Evolutionary conservation across 2,113 vertebrate genomes (phyloP).

Genomic region (Tragelaphus strepsiceros): DNA sequence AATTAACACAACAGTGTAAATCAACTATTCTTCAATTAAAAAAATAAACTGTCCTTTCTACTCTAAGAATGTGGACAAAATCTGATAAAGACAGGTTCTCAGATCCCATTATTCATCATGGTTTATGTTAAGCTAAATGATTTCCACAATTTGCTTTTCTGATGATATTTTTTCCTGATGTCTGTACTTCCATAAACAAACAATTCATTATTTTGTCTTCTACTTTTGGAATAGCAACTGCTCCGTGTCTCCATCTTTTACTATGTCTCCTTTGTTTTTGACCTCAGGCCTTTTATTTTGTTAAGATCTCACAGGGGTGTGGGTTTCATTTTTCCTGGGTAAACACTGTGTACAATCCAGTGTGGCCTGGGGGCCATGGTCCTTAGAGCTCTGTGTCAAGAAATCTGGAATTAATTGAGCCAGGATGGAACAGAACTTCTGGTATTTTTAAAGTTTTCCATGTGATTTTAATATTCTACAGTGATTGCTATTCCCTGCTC

Average conservation of each 20-base stretch:
- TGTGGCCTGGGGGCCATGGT: fast-evolving
- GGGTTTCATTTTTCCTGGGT: neutral
- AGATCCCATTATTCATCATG: too few relatives aligned
- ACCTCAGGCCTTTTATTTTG: neutral
- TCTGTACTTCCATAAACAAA: neutral
- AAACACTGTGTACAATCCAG: neutral
- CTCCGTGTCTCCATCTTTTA: too few relatives aligned
- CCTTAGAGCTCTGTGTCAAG: neutral
- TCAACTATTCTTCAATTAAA: neutral
- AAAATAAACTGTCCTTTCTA: neutral
- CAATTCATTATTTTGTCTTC: neutral
- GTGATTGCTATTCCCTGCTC: too few relatives aligned
- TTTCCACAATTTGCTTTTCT: neutral
- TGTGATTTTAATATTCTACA: neutral
- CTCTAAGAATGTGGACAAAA: too few relatives aligned
- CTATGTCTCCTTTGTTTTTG: neutral
- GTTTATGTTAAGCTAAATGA: neutral
- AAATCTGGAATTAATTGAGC: neutral
- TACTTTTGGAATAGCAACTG: neutral
- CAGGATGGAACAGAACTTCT: neutral
- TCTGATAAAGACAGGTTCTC: neutral
- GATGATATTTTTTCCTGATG: neutral
- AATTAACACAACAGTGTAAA: neutral
- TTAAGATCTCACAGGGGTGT: neutral
- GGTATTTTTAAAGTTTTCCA: neutral